These are phyloP conservation scores for Chloropsis hardwickii DNA, from an alignment of 2,113 vertebrate species.

Conservation along the genomic window DNA sequence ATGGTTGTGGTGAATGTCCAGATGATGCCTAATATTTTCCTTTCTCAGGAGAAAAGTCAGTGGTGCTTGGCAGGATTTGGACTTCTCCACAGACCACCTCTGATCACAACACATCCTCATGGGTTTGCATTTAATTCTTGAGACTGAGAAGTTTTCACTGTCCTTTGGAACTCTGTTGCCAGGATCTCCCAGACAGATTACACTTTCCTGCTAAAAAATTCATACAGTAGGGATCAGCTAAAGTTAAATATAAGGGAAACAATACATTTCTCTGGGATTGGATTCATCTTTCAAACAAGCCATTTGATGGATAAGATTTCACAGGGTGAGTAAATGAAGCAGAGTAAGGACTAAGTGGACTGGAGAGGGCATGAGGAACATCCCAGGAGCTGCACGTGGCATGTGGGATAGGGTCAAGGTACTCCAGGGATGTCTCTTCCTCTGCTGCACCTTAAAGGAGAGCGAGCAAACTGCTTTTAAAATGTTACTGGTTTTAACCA, in stretches of 20 bases:
- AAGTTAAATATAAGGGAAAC: neutral
- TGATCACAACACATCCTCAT: neutral
- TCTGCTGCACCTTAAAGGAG: neutral
- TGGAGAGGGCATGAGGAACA: neutral
- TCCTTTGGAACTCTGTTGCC: neutral
- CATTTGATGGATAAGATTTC: neutral
- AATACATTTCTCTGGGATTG: neutral
- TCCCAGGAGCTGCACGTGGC: neutral
- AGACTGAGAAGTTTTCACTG: neutral
- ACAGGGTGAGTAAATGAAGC: neutral
- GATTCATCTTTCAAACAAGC: neutral
- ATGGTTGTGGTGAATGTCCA: neutral
- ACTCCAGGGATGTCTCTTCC: neutral
- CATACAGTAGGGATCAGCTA: neutral
- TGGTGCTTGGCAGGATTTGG: neutral
- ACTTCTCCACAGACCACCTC: neutral
- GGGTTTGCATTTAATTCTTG: neutral
- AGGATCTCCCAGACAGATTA: neutral
- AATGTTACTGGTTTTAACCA: neutral
- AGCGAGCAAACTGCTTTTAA: neutral
- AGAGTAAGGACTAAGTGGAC: neutral
- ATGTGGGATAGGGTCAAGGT: rapidly evolving
- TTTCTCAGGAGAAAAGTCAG: neutral
- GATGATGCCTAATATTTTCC: neutral
- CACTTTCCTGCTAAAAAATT: neutral